Evolutionary conservation across 2,113 vertebrate genomes (phyloP).

Genomic region (Arizona elegans): DNA sequence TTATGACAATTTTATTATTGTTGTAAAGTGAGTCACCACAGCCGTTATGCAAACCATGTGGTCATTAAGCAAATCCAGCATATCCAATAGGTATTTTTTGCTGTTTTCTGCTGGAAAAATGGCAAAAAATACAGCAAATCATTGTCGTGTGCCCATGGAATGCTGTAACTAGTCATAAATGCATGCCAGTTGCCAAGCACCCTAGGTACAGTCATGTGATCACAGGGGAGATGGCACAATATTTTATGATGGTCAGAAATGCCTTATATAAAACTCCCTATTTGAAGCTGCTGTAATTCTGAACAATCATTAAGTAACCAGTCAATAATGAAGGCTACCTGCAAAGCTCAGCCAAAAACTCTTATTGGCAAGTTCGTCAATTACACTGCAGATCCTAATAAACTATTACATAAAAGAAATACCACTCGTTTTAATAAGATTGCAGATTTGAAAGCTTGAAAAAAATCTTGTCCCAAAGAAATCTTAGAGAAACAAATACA

Average conservation of each 20-base stretch:
- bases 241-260: background rate
- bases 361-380: background rate
- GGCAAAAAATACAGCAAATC: background rate
- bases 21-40: background rate
- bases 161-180: background rate
- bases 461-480: background rate
- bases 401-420: background rate
- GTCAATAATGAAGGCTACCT: background rate
- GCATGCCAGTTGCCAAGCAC: background rate
- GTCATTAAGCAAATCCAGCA: background rate
- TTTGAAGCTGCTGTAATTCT: background rate
- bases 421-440: background rate
- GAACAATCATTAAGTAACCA: background rate
- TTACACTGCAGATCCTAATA: background rate
- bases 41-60: background rate
- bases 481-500: background rate
- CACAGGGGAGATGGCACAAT: background rate
- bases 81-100: background rate
- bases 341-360: background rate
- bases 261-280: background rate
- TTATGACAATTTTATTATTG: background rate
- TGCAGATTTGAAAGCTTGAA: background rate
- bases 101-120: background rate
- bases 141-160: background rate
- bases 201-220: background rate